These are phyloP conservation scores for Anastatus disparis DNA, from an alignment of 1,140 invertebrate genomes.

Conservation along the genomic window DNA sequence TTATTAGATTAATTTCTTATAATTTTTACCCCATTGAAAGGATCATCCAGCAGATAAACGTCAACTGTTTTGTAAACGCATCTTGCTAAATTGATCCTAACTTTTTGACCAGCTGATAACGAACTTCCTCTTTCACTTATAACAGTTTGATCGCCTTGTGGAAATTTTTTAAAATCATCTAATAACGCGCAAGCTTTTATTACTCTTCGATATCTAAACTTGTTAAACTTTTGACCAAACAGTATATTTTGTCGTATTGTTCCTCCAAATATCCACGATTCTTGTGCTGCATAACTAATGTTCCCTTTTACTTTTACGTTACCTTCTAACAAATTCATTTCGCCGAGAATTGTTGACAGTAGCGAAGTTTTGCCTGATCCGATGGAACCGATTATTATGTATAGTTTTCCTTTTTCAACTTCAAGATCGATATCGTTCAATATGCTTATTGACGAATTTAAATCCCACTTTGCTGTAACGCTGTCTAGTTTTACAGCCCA, in stretches of 20 bases:
- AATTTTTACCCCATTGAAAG: constrained; percentile 76
- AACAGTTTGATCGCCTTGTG: constrained; percentile 80
- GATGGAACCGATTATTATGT: constrained; percentile 74
- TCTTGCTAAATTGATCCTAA: constrained; percentile 80
- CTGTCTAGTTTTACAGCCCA: constrained; percentile 63
- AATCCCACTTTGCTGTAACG: constrained; percentile 68
- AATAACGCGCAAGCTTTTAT: constrained; percentile 73
- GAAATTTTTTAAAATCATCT: constrained; percentile 79
- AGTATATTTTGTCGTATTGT: constrained; percentile 80
- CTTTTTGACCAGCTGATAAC: constrained; percentile 87
- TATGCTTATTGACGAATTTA: constrained; percentile 54
- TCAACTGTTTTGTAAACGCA: constrained; percentile 77
- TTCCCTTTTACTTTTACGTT: constrained; percentile 68
- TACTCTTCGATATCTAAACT: constrained; percentile 71
- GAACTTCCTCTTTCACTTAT: constrained; percentile 86
- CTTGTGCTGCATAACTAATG: constrained; percentile 80
- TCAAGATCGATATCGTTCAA: constrained; percentile 67
- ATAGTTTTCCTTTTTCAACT: constrained; percentile 68
- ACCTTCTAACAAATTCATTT: constrained; percentile 71
- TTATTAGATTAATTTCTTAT: not conserved
- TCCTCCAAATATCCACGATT: constrained; percentile 78
- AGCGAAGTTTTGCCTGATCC: constrained; percentile 74
- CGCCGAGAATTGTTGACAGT: constrained; percentile 73
- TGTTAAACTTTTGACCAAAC: constrained; percentile 75
- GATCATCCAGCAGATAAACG: constrained; percentile 86